Evolutionary conservation across 2,797 vertebrate genomes (phyloP), one percentile per base, ranked within the genome.

Genomic region (Muscicapa striata): DNA sequence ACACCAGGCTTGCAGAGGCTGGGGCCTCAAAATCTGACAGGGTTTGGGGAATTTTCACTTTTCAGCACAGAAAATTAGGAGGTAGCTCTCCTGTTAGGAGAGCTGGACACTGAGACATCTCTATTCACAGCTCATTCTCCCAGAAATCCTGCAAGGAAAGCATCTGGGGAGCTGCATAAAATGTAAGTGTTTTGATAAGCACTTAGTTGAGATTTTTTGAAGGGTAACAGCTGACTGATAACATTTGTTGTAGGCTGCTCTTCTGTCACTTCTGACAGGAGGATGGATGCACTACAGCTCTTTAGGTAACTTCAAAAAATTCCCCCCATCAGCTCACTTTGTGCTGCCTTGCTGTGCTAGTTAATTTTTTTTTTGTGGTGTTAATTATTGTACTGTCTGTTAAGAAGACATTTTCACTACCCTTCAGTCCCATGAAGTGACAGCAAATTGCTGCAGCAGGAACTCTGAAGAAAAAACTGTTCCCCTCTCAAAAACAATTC

Each of bases 401-500:
- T 94, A 69, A 84, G 77, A 46, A 91, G 93, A 57, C 43, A 90
- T 62, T 96, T 94, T 90, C 89, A 54, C 48, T 79, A 73, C 58
- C 24, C 26, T 76, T 85, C 93, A 69, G n/a, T 78, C 77, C 70
- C 49, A 84, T 41, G 8, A 86, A 91, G 49, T 73, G 85, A 54
- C 79, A 93, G 70, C 48, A 81, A 89, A 96, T 72, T 84, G 84
- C 80, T 94, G 73, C 83, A 93, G 70, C 90, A 89, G 48, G 17
- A 93, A 15, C 40, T 75, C 30, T 43, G 52, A 90, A 82, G 79
- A 63, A 62, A 90, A 66, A 77, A 75, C 89, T 57, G 20, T 94
- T 97, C 76, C 80, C 66, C 91, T 79, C 94, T 95, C 97, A 96
- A 97, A 97, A 97, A 77, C 97, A 93, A 97, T 85, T 96, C 91